Evolutionary conservation across 1,140 invertebrate genomes (phyloP), one percentile per base, ranked within the genome.

Genomic region (Drosophila bipectinata): DNA sequence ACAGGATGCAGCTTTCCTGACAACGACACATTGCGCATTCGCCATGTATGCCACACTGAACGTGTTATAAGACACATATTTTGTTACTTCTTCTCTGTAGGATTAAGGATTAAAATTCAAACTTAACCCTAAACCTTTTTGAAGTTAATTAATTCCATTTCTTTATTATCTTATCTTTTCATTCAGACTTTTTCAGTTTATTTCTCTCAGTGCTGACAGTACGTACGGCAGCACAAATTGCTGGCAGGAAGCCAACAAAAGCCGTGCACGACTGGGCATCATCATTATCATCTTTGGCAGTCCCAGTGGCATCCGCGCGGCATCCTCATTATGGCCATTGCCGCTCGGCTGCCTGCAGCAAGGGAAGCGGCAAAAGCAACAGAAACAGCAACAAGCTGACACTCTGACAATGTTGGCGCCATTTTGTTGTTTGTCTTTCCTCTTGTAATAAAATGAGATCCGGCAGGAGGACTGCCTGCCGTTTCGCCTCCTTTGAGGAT

Each of bases 381-480:
- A 53, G 47, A 21, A 9, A 51, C 34, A 66, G 73, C 73, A 76
- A 76, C 73, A 76, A 76, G 72, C 73, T 76, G 72, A 75, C 72
- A 74, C 72, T 74, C 55, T 76, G 73, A 81, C 79, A 82, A 82
- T 85, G 81, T 81, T 85, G 82, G 82, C 83, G 82, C 83, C 83
- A 88, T 87, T 83, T 88, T 83, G 72, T 76, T 88, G 83, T 88
- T 88, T 88, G 83, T 81, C 51, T 79, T 88, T 88, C 83, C 83
- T 83, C 76, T 83, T 83, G 83, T 82, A 88, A 88, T 88, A 88
- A 88, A 88, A 83, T 79, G 83, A 71, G 64, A 88, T 88, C 83
- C 83, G 79, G 77, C 75, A 51, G 77, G 62, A 47, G 44, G 8
- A 18, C 6, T 12, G 34, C 34, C 34, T 4, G 8, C 32, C 32